These are phyloP conservation scores for Drosophila paramelanica DNA, from an alignment of 2,888 invertebrate species.

Conservation along the genomic window DNA sequence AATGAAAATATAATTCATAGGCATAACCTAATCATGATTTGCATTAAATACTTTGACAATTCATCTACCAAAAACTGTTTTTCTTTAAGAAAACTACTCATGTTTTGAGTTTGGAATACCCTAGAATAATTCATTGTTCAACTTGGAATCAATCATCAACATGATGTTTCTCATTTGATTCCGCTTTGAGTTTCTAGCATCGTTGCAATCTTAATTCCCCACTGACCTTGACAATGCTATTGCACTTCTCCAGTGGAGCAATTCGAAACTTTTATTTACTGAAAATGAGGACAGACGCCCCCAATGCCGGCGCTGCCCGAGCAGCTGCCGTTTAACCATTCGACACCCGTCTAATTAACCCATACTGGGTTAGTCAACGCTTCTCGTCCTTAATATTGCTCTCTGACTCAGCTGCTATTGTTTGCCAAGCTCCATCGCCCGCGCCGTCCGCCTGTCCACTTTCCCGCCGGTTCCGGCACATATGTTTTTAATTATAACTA, in stretches of 20 bases:
- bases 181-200: not conserved
- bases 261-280: slow-evolving; percentile 9
- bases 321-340: slow-evolving; percentile 58
- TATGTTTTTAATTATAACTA: slow-evolving; percentile 77
- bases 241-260: slow-evolving; percentile 35
- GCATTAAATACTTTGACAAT: not conserved
- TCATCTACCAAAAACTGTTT: not conserved
- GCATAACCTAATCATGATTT: not conserved
- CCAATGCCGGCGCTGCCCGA: slow-evolving; percentile 13
- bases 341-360: slow-evolving; percentile 74
- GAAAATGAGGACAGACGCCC: slow-evolving; percentile 12
- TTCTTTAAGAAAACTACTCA: no score
- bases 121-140: no score
- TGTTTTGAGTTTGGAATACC: no score
- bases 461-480: slow-evolving; percentile 56
- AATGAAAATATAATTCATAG: not conserved
- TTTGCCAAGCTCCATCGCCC: slow-evolving; percentile 32
- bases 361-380: slow-evolving; percentile 36
- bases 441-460: not conserved
- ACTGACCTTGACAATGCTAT: slow-evolving; percentile 44
- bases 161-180: not conserved
- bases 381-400: slow-evolving; percentile 5
- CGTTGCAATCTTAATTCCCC: not conserved
- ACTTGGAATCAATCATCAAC: no score
- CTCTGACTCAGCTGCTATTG: slow-evolving; percentile 59